These are phyloP conservation scores for Tetramorium alpestre DNA, from an alignment of 1,140 invertebrate species.

Conservation along the genomic window DNA sequence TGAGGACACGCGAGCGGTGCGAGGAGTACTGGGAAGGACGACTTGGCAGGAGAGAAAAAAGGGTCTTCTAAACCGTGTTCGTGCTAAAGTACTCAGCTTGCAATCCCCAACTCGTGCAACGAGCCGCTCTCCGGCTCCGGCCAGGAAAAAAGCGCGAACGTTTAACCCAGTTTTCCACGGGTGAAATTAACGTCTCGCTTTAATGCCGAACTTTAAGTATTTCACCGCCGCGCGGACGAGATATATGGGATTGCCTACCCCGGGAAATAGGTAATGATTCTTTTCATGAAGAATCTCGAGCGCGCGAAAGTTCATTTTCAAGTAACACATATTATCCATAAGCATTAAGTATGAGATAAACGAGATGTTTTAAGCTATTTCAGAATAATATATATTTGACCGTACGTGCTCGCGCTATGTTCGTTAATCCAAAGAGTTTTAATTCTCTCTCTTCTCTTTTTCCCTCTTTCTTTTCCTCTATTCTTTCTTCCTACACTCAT, in stretches of 20 bases:
- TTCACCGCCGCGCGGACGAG: constrained; percentile 18
- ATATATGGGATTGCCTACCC: constrained; percentile 23
- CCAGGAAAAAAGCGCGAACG: constrained; percentile 27
- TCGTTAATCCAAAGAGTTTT: constrained; percentile 13
- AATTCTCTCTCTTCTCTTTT: background rate
- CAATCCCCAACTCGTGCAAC: constrained; percentile 22
- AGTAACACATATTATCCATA: background rate
- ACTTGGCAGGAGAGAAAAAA: constrained; percentile 15
- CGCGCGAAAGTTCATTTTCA: background rate
- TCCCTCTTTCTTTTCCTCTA: too few species aligned
- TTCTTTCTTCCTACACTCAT: too few species aligned
- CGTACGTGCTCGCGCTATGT: background rate
- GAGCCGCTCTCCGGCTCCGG: background rate
- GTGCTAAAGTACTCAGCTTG: constrained; percentile 35
- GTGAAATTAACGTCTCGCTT: constrained; percentile 56
- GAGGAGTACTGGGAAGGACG: background rate
- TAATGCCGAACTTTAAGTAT: constrained; percentile 60
- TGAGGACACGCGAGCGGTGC: constrained; percentile 18
- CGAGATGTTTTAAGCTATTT: constrained; percentile 1
- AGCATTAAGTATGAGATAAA: background rate
- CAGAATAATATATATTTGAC: background rate
- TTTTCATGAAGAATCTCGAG: constrained; percentile 30
- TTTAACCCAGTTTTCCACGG: constrained; percentile 57
- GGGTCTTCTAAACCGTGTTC: constrained; percentile 51
- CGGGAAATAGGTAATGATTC: constrained; percentile 42